Percentiles rank a stretch among this genome's conserved stretches.
phyloP scores from a whole-genome alignment of 2,113 vertebrate genomes.

The Aphelocoma coerulescens region DNA sequence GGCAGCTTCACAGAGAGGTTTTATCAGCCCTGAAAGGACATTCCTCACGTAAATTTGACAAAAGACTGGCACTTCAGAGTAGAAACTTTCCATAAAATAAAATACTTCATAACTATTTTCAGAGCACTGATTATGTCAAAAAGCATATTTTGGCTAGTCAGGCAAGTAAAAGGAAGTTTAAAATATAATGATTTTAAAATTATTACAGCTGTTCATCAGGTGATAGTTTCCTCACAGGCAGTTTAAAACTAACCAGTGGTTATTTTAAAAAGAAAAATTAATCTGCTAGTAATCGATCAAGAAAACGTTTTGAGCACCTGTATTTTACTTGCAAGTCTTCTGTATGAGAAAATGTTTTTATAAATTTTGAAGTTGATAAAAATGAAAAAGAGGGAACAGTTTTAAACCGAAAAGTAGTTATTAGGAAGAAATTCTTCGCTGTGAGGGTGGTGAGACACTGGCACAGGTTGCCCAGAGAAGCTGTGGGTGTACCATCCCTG shows the following conservation, averaged over 20 bases:
- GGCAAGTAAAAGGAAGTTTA: not conserved
- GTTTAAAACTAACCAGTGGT: not conserved
- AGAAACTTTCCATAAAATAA: not conserved
- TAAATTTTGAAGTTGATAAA: not conserved
- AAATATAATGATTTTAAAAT: not conserved
- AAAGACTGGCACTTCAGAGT: not conserved
- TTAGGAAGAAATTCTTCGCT: not conserved
- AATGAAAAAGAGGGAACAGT: not conserved
- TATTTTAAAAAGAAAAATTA: not conserved
- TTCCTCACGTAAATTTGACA: not conserved
- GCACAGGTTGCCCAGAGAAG: not conserved
- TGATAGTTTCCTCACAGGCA: not conserved
- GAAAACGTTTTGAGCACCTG: not conserved
- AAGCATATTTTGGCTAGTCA: not conserved
- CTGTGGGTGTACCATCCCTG: too few relatives aligned
- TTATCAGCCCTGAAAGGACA: not conserved
- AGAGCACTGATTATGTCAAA: not conserved
- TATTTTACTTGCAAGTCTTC: not conserved
- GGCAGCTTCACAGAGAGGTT: not conserved
- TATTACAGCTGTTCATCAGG: not conserved
- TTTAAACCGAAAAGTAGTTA: not conserved
- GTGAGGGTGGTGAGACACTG: too few relatives aligned
- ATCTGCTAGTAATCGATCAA: not conserved
- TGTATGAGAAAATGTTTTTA: not conserved
- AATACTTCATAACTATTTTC: not conserved